These are phyloP conservation scores for Priapulus caudatus DNA, from an alignment of 2,888 invertebrate species.

Conservation along the genomic window DNA sequence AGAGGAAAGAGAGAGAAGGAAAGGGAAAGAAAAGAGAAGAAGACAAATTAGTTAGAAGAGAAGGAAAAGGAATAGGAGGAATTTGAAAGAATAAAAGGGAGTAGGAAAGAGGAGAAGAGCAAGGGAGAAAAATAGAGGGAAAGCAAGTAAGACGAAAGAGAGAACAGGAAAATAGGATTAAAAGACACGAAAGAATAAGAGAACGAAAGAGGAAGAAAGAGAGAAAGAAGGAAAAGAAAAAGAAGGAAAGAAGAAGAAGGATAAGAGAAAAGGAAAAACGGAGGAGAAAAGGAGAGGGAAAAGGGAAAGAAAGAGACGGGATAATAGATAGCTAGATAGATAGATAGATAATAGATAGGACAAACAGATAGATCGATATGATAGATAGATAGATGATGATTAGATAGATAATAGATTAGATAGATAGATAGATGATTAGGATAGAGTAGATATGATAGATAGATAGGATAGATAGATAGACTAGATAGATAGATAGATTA, in stretches of 20 bases:
- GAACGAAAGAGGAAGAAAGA: too few species aligned
- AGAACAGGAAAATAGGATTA: background rate
- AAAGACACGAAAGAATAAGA: background rate
- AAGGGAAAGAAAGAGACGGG: background rate
- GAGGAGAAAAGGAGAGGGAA: conserved; percentile 3
- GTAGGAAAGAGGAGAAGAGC: too few species aligned
- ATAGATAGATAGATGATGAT: too few species aligned
- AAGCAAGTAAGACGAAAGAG: background rate
- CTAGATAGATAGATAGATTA: background rate
- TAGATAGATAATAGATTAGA: too few species aligned
- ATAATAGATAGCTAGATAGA: background rate
- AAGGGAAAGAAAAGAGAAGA: too few species aligned
- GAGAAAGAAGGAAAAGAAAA: too few species aligned
- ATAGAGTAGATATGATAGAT: background rate
- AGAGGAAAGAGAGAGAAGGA: too few species aligned
- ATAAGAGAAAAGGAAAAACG: background rate
- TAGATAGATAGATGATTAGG: background rate
- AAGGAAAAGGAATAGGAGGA: background rate
- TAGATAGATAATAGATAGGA: background rate
- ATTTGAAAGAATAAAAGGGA: background rate
- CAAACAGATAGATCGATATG: background rate
- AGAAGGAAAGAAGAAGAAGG: conserved; percentile 3
- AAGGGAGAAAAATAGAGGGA: background rate
- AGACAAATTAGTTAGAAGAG: background rate
- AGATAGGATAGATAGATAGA: too few species aligned